Conservation (phyloP, 2,113 vertebrate species). For the Junco hyemalis region DNA sequence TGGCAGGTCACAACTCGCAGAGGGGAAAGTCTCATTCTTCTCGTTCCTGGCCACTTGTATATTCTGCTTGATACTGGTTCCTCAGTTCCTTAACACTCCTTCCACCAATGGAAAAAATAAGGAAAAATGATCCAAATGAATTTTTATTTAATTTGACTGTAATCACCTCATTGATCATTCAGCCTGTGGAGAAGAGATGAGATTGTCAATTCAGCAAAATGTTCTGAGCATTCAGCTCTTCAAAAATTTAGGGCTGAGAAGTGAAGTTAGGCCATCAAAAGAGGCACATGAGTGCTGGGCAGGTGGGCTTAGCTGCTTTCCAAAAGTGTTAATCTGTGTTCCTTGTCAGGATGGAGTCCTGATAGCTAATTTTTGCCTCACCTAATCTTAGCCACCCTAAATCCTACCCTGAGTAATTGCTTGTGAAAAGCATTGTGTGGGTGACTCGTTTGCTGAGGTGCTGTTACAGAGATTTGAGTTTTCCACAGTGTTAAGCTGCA, state of each 20-base stretch:
- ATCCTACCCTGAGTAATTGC: slow-evolving; percentile 41
- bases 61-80: not conserved
- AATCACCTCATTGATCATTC: not conserved
- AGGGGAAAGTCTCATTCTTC: not conserved
- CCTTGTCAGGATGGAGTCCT: not conserved
- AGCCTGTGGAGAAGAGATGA: not conserved
- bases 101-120: not conserved
- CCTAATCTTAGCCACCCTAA: slow-evolving; percentile 20
- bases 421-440: slow-evolving; percentile 36
- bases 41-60: not conserved
- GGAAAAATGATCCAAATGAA: too few relatives aligned
- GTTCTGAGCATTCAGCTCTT: not conserved
- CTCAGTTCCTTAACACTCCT: not conserved
- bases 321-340: not conserved
- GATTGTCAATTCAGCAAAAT: not conserved
- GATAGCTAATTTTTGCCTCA: slow-evolving; percentile 14
- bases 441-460: not conserved
- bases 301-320: not conserved
- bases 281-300: not conserved
- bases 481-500: not conserved
- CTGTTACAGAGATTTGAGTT: not conserved
- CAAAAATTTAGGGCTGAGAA: not conserved
- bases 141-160: not conserved
- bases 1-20: not conserved
- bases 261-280: not conserved